These are phyloP conservation scores for Agonopterix alstromeriana DNA, from an alignment of 2,888 invertebrate species.

Conservation along the genomic window DNA sequence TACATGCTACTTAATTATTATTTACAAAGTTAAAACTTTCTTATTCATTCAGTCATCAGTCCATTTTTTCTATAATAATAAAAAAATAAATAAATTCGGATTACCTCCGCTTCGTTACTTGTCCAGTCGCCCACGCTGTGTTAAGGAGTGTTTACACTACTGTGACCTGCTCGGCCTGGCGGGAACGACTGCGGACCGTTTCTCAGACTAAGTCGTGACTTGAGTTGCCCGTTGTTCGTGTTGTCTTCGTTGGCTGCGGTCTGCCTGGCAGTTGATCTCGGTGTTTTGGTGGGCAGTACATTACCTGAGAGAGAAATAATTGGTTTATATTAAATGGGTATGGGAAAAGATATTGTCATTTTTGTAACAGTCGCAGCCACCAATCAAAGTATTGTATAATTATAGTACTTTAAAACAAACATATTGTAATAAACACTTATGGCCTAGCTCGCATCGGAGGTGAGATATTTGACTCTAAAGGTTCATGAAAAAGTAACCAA, in stretches of 20 bases:
- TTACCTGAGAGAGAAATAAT: conserved; percentile 57
- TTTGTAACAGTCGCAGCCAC: too few relatives aligned
- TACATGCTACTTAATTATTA: not conserved
- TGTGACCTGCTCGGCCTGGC: conserved; percentile 45
- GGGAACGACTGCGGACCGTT: conserved; percentile 46
- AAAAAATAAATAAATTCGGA: not conserved
- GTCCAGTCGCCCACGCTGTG: not conserved
- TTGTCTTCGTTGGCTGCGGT: conserved; percentile 80
- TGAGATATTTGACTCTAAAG: too few relatives aligned
- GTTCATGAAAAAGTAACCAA: too few relatives aligned
- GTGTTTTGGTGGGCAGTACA: conserved; percentile 75
- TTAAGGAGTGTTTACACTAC: conserved; percentile 33
- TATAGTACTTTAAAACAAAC: too few relatives aligned
- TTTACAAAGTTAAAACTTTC: not conserved
- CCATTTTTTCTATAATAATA: not conserved
- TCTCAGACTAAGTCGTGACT: conserved; percentile 76
- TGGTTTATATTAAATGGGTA: too few relatives aligned
- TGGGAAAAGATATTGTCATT: too few relatives aligned
- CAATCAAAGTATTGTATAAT: too few relatives aligned
- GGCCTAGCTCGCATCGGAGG: too few relatives aligned
- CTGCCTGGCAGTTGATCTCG: conserved; percentile 59
- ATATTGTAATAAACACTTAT: too few relatives aligned
- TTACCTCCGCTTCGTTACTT: not conserved
- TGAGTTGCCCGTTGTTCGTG: conserved; percentile 79
- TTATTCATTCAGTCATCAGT: not conserved